phyloP scores from a whole-genome alignment of 2,113 vertebrate species.

The Lagopus leucura region DNA sequence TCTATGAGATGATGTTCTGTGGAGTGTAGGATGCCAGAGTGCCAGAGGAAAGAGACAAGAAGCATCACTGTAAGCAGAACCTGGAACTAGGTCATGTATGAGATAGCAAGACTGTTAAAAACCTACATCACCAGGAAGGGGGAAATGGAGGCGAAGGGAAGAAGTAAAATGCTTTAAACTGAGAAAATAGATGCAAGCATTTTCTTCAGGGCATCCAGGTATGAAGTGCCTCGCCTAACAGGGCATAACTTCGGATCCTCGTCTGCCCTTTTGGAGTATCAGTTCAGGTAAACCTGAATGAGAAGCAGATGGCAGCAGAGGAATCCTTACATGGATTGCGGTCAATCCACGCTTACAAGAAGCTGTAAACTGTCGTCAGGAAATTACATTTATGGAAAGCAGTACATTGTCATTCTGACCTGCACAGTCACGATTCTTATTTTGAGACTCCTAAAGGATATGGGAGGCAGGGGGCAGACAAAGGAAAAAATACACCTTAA shows the following conservation, averaged over 20 bases:
- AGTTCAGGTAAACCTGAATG: not conserved
- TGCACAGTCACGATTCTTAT: not conserved
- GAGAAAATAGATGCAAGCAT: not conserved
- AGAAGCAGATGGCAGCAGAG: not conserved
- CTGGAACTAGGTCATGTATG: too few species aligned
- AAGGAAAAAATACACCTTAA: not conserved
- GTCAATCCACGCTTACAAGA: not conserved
- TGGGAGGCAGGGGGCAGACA: not conserved
- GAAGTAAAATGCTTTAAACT: not conserved
- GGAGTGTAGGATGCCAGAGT: too few species aligned
- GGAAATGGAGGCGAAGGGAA: not conserved
- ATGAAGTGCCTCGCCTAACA: not conserved
- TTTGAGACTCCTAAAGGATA: not conserved
- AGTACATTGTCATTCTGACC: not conserved
- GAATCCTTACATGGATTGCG: not conserved
- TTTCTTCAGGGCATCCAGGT: not conserved
- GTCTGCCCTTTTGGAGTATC: not conserved
- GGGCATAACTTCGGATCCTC: not conserved
- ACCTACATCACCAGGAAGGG: too few species aligned
- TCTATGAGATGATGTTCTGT: too few species aligned
- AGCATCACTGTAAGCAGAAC: too few species aligned
- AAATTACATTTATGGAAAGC: not conserved
- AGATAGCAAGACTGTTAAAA: too few species aligned
- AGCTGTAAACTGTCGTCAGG: not conserved
- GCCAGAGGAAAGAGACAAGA: too few species aligned